Percentiles rank a stretch among this genome's conserved stretches.
These are phyloP conservation scores for Eucidaris tribuloides DNA, from an alignment of 35 echinoderm and acorn worm genomes.

Conservation along the genomic window DNA sequence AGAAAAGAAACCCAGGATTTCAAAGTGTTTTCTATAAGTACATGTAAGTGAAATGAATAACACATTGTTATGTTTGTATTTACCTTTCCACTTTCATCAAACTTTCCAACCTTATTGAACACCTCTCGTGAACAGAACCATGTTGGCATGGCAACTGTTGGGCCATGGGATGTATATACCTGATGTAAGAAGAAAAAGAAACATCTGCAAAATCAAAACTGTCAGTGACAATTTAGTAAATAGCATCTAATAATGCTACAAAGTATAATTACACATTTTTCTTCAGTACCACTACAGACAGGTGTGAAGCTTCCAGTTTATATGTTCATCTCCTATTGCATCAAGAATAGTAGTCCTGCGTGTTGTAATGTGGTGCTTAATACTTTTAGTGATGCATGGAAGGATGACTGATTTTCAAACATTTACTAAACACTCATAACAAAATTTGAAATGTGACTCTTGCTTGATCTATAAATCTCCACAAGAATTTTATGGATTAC, in stretches of 20 bases:
- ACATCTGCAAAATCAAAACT: background rate
- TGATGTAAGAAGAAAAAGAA: constrained; percentile 38
- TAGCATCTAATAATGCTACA: background rate
- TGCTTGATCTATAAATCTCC: too few relatives aligned
- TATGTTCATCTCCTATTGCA: background rate
- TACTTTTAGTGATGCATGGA: too few relatives aligned
- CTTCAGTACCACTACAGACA: background rate
- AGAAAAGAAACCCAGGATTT: too few relatives aligned
- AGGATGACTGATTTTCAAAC: too few relatives aligned
- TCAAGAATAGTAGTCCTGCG: too few relatives aligned
- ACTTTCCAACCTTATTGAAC: constrained; percentile 70
- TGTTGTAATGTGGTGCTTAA: too few relatives aligned
- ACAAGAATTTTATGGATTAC: too few relatives aligned
- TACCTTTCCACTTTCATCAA: constrained; percentile 95
- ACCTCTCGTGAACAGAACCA: constrained; percentile 90
- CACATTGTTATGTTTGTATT: too few relatives aligned
- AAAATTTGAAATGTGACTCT: too few relatives aligned
- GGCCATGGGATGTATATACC: constrained; percentile 95
- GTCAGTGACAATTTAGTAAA: background rate
- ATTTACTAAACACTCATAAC: too few relatives aligned
- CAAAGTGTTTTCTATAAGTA: too few relatives aligned
- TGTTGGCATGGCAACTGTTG: constrained; percentile 96
- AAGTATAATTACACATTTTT: background rate
- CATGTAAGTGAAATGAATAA: too few relatives aligned
- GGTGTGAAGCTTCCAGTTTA: background rate